Base-by-base conservation (phyloP, 2,888 invertebrate genomes). In the Xestia sexstrigata region DNA sequence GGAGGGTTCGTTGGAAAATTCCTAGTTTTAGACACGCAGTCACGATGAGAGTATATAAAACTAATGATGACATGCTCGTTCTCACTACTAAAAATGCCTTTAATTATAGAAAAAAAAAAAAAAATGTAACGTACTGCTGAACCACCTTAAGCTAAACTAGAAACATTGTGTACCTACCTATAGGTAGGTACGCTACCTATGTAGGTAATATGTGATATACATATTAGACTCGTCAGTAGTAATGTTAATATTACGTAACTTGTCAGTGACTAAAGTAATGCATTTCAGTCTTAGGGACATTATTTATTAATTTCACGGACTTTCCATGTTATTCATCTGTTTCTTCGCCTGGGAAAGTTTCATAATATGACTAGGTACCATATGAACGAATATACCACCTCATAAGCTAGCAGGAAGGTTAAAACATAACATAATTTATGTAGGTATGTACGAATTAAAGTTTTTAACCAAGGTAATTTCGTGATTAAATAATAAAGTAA, bases 1-100 rank as follows among this genome's bases (percentile, higher is more conserved):
- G 70, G 66, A 68, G 39, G 45, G 70, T 52, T 66, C 17, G 49
- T 60, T 65, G 68, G 81, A 70, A 84, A 55, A 67, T 81, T 82
- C 62, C 74, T 70, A 17, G 26, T 80, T 65, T 69, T 30, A n/a
- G n/a, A 74, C 13, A 55, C 55, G 26, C 26, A 17, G 76, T 42
- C 65, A 49, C 26, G 13, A 45, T 45, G 4, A 30, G 42, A 58
- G 45, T 70, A 62, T 67, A 52, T 55, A 42, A 47, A 58, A 45
- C 26, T 23, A 67, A 77, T 68, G 26, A 62, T 39, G 30, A 26
- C 39, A 55, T 47, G 62, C 47, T n/a, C 15, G 15, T 15, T 47
- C 13, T 23, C n/a, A 35, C 9, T 30, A 49, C 26, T 35, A 9
- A 39, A 35, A 30, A 60, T 60, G 35, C 9, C 8, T 47, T 42